Conservation (phyloP, 2,888 invertebrate species). For the Pseudoips prasinana region DNA sequence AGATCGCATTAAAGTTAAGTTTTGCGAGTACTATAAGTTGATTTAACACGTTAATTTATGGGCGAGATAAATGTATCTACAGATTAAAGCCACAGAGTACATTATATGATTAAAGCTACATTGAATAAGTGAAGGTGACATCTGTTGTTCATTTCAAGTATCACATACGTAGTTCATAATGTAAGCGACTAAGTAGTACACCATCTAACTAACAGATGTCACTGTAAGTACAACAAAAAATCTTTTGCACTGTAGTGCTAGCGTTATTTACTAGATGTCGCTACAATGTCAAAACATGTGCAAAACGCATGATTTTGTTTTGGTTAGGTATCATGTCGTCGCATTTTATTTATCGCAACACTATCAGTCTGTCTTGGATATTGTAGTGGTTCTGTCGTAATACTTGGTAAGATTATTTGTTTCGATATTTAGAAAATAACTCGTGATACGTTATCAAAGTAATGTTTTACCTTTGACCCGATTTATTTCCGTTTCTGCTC, state of each 20-base stretch:
- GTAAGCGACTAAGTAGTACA: neutral
- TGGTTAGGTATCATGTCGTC: constrained; percentile 16
- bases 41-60: no score
- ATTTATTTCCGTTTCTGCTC: no score
- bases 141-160: no score
- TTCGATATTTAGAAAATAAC: neutral
- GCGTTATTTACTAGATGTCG: neutral
- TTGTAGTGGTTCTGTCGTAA: constrained; percentile 12
- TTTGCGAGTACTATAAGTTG: no score
- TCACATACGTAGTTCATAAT: neutral
- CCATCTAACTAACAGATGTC: constrained; percentile 15
- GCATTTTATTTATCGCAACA: constrained; percentile 15
- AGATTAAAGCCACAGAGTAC: no score
- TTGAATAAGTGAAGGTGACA: no score
- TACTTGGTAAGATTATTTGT: constrained; percentile 18
- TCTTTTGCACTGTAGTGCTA: no score
- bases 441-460: constrained; percentile 4
- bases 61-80: no score
- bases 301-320: constrained; percentile 16
- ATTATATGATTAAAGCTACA: no score
- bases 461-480: no score
- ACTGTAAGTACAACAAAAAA: neutral
- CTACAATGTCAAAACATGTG: constrained; percentile 11
- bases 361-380: constrained; percentile 16
- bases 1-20: no score